These are phyloP conservation scores for Tolmerus cingulatus DNA, from an alignment of 2,888 invertebrate genomes.

Conservation along the genomic window DNA sequence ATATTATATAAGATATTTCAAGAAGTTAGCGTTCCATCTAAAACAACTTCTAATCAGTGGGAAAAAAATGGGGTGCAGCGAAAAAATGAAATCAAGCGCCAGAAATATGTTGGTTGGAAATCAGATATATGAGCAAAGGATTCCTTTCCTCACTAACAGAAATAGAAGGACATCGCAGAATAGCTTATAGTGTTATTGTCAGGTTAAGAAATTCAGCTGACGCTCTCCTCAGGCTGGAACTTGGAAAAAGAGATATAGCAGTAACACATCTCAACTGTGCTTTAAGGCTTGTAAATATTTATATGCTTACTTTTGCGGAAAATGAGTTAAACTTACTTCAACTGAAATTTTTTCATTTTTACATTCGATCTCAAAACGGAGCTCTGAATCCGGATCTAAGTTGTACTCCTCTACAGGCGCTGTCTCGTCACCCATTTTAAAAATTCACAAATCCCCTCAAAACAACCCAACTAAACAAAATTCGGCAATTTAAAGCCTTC, in stretches of 20 bases:
- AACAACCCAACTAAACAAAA: background rate
- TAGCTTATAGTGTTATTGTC: too few relatives aligned
- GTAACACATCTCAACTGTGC: background rate
- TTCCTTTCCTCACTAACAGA: too few relatives aligned
- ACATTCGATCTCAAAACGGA: conserved; percentile 93
- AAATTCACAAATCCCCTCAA: background rate
- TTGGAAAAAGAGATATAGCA: background rate
- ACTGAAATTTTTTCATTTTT: conserved; percentile 83
- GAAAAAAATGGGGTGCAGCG: too few relatives aligned
- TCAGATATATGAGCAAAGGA: too few relatives aligned
- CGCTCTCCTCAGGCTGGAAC: too few relatives aligned
- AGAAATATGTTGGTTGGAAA: too few relatives aligned
- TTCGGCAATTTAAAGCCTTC: background rate
- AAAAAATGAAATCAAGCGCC: too few relatives aligned
- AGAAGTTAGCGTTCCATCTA: too few relatives aligned
- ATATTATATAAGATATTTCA: too few relatives aligned
- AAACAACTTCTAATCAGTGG: too few relatives aligned
- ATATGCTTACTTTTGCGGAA: background rate
- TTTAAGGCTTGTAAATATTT: background rate
- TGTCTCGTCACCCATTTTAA: conserved; percentile 43
- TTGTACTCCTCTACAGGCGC: conserved; percentile 71
- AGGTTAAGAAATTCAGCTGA: too few relatives aligned
- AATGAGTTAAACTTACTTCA: conserved; percentile 67
- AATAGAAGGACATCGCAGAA: too few relatives aligned
- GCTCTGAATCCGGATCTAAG: conserved; percentile 85